Evolutionary conservation across 2,888 invertebrate genomes (phyloP).

Genomic region (Agrochola litura): DNA sequence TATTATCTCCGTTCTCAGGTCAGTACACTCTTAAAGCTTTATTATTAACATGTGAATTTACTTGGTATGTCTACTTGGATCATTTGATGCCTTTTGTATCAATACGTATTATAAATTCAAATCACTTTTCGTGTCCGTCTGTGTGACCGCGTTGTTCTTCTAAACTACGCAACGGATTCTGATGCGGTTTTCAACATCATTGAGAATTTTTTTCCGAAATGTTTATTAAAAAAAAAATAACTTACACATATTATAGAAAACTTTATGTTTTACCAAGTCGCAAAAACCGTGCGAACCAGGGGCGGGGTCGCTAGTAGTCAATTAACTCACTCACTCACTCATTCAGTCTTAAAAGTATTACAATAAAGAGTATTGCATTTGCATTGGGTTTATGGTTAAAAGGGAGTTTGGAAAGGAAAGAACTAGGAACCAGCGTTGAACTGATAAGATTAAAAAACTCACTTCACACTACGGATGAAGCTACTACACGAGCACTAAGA

Average conservation of each 20-base stretch:
- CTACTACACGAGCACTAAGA: background rate
- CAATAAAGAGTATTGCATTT: background rate
- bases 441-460: background rate
- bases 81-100: slow-evolving; percentile 1
- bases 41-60: slow-evolving; percentile 19
- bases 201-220: no score
- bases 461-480: background rate
- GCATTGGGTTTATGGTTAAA: background rate
- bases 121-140: background rate
- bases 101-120: background rate
- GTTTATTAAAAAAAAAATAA: no score
- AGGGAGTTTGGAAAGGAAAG: background rate
- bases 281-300: background rate
- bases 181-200: background rate
- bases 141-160: background rate
- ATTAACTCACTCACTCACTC: background rate
- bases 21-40: slow-evolving; percentile 18
- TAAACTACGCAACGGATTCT: background rate
- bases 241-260: background rate
- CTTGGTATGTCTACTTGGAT: slow-evolving; percentile 16
- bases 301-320: no score
- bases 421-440: background rate
- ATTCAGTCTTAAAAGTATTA: background rate
- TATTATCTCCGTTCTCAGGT: slow-evolving; percentile 35
- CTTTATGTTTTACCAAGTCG: background rate